Evolutionary conservation across 2,113 vertebrate genomes (phyloP).

Genomic region (Anser brachyrhynchus): DNA sequence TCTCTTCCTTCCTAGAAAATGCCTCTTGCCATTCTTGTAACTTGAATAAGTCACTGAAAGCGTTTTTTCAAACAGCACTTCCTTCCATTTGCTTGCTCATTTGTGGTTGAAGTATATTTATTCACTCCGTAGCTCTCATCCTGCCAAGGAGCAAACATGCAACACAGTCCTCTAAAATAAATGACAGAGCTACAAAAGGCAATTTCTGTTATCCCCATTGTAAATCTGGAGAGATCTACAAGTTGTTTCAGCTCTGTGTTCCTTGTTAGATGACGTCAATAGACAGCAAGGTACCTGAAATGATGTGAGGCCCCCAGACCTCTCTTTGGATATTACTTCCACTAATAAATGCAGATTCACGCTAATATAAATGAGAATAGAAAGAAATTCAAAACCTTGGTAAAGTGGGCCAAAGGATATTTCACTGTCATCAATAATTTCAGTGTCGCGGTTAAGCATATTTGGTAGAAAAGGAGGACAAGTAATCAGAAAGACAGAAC

Average conservation of each 20-base stretch:
- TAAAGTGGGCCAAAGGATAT: not conserved
- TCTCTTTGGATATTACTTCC: not conserved
- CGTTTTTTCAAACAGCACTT: constrained; percentile 46
- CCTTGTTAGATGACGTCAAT: not conserved
- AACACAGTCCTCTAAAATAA: constrained; percentile 31
- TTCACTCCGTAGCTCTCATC: constrained; percentile 18
- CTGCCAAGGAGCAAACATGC: constrained; percentile 53
- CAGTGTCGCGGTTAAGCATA: not conserved
- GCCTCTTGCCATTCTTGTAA: constrained; percentile 52
- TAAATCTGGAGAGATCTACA: not conserved
- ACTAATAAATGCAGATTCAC: not conserved
- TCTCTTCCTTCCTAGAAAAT: constrained; percentile 63
- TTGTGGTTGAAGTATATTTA: constrained; percentile 63
- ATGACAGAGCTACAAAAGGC: not conserved
- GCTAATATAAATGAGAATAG: not conserved
- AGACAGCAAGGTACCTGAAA: not conserved
- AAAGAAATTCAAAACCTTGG: not conserved
- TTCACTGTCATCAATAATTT: not conserved
- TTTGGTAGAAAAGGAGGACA: not conserved
- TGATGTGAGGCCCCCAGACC: not conserved
- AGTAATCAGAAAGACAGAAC: not conserved
- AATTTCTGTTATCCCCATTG: not conserved
- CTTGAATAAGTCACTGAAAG: constrained; percentile 53
- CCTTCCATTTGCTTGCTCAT: constrained; percentile 61
- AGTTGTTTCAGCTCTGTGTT: not conserved